A percentile compares a stretch with the other conserved stretches of the same genome.
These are phyloP conservation scores for Eira barbara DNA, from an alignment of 2,113 vertebrate genomes.

Conservation along the genomic window DNA sequence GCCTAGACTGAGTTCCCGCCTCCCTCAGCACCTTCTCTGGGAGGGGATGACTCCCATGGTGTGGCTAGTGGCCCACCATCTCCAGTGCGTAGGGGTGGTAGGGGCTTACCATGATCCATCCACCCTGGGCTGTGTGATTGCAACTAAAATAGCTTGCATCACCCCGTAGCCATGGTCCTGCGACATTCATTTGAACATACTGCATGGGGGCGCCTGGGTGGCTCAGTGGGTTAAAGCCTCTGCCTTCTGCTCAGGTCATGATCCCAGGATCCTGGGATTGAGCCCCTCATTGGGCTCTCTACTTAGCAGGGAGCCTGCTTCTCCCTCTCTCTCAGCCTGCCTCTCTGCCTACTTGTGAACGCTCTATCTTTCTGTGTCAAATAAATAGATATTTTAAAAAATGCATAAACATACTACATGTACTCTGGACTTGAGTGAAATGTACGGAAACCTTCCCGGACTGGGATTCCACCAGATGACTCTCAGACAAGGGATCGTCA, in stretches of 20 bases:
- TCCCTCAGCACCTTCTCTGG: background rate
- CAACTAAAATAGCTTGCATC: background rate
- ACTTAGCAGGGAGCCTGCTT: no score
- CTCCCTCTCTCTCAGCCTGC: no score
- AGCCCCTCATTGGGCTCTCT: no score
- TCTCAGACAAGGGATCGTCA: background rate
- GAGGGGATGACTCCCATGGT: rapidly evolving
- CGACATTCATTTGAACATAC: background rate
- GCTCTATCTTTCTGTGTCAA: no score
- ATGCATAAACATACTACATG: background rate
- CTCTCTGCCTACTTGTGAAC: no score
- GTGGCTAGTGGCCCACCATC: background rate
- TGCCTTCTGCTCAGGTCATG: no score
- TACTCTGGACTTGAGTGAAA: background rate
- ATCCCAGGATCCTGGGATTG: no score
- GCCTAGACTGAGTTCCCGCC: background rate
- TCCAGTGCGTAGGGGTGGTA: background rate
- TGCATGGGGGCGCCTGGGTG: background rate
- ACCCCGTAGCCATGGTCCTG: background rate
- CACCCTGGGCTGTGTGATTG: background rate
- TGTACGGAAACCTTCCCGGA: background rate
- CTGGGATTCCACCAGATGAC: background rate
- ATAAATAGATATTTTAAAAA: no score
- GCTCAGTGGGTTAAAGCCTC: no score
- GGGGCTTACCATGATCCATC: background rate